Percentiles rank a stretch among this genome's conserved stretches.
phyloP scores from a whole-genome alignment of 2,888 invertebrate genomes.

The Dolichopus griseipennis region DNA sequence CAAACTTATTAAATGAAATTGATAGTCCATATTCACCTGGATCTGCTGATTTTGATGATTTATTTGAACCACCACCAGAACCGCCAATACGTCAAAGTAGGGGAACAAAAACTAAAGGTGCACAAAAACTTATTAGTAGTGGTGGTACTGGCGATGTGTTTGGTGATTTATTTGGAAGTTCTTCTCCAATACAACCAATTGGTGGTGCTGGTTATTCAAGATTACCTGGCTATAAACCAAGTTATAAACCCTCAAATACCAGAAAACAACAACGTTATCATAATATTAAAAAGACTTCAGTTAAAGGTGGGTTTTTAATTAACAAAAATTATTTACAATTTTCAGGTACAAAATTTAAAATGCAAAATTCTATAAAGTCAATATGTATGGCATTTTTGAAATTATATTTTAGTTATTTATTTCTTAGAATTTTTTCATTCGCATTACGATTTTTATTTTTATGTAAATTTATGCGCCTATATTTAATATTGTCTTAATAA shows the following conservation, averaged over 20 bases:
- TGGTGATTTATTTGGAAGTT: conserved; percentile 50
- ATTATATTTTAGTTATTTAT: too few species aligned
- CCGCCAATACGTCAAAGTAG: neutral
- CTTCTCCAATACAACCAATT: conserved; percentile 40
- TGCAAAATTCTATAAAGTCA: too few species aligned
- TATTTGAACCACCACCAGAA: conserved; percentile 66
- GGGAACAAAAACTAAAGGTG: conserved; percentile 20
- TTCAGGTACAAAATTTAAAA: neutral
- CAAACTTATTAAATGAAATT: conserved; percentile 53
- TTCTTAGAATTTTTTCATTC: too few species aligned
- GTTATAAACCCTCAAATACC: conserved; percentile 28
- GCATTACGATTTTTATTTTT: too few species aligned
- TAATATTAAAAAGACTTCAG: conserved; percentile 31
- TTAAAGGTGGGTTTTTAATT: conserved; percentile 39
- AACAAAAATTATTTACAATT: neutral
- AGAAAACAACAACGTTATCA: conserved; percentile 25
- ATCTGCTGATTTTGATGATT: conserved; percentile 78
- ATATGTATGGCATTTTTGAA: too few species aligned
- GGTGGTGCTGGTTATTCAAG: conserved; percentile 17
- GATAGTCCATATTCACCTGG: conserved; percentile 84
- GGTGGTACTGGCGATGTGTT: conserved; percentile 22
- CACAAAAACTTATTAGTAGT: conserved; percentile 24
- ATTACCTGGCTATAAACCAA: conserved; percentile 30
- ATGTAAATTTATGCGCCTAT: too few species aligned
- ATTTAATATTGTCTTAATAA: too few species aligned